Base-by-base conservation (phyloP, 1,140 invertebrate genomes). In the Helicoverpa armigera region DNA sequence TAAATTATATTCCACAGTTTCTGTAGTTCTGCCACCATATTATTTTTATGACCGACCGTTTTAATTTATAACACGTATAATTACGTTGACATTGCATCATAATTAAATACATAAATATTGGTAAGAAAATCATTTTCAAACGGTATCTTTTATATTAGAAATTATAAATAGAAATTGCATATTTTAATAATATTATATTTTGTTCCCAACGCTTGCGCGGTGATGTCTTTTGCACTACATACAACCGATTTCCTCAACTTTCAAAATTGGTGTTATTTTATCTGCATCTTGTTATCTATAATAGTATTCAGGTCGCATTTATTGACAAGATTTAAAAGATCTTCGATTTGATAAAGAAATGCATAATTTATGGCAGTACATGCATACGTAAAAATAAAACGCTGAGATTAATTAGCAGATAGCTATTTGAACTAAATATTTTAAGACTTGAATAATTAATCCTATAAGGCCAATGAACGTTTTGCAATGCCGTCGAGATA, bases 141-240 rank as follows among this genome's bases (percentile, higher is more conserved):
- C 9, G 35, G 5, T 9, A 43, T 5, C 5, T 43, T 35, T 35
- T 43, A 43, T 43, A 9, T 43, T 43, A 43, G 35, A 43, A 35
- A 35, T 35, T 35, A 7, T 35, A n/a, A 35, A 35, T 3, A 35
- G 3, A 3, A 43, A 43, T 7, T 43, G 35, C 5, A 43, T 1
- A 43, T 43, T 9, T 43, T 9, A 9, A 43, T 9, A 9, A 9
- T 43, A 7, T 58, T 11, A 18, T 16, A 3, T 58, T 58, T 58
- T 18, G 56, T 58, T 58, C 56, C 56, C 60, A 63, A 23, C 23
- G 18, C 23, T 29, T 7, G 23, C 69, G 69, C 69, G 69, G 54
- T 72, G 69, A 72, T 72, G 69, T 72, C 69, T 72, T 72, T 72
- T 72, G 11, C 31, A 54, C 12, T 31, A 53, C 3, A 72, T 31